Percentiles rank a stretch among this genome's conserved stretches.
Evolutionary conservation across 2,113 vertebrate genomes (phyloP).

Genomic region (Nestor notabilis): DNA sequence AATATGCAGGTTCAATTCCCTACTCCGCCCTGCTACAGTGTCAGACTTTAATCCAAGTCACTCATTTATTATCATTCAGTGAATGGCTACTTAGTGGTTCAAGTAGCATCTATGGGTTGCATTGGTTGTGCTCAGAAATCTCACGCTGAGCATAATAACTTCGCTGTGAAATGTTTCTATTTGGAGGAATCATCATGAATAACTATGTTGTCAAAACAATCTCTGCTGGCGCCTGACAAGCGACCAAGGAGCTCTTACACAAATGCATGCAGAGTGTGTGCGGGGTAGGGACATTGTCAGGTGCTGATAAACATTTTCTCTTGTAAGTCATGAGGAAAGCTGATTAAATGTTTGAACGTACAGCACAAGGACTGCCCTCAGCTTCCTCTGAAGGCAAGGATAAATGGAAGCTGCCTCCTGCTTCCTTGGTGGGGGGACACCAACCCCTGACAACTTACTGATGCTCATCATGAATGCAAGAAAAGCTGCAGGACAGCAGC

Average conservation of each 20-base stretch:
- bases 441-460: accelerated
- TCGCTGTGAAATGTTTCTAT: not conserved
- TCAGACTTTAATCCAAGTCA: not conserved
- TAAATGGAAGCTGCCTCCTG: not conserved
- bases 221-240: not conserved
- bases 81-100: not conserved
- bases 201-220: conserved; percentile 8
- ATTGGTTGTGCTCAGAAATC: not conserved
- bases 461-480: not conserved
- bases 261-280: accelerated
- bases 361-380: not conserved
- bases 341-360: not conserved
- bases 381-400: not conserved
- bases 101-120: not conserved
- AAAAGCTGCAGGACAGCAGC: not conserved
- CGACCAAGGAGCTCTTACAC: not conserved
- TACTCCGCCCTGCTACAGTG: not conserved
- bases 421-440: accelerated
- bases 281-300: not conserved
- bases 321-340: not conserved
- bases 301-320: not conserved
- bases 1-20: not conserved
- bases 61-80: not conserved
- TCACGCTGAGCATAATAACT: not conserved
- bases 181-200: not conserved